A percentile compares a stretch with the other conserved stretches of the same genome.
Evolutionary conservation across 1,140 invertebrate species (phyloP).

Genomic region (Drosophila parabipectinata): DNA sequence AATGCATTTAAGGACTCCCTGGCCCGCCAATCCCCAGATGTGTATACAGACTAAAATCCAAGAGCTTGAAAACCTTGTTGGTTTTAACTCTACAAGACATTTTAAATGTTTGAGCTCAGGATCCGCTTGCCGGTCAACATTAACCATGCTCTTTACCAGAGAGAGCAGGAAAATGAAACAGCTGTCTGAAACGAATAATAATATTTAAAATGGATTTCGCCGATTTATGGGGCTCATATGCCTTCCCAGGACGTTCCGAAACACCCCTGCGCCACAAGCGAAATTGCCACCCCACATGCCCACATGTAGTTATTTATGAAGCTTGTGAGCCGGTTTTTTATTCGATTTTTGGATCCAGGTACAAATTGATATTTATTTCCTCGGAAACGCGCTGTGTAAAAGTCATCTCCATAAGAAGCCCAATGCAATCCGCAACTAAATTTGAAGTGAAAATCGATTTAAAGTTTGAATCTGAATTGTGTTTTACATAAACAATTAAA

Average conservation of each 20-base stretch:
- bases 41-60: constrained; percentile 1
- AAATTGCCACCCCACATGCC: constrained; percentile 1
- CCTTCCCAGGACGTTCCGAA: constrained; percentile 3
- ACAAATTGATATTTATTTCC: constrained; percentile 73
- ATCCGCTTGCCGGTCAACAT: background rate
- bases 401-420: constrained; percentile 25
- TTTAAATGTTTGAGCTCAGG: too few relatives aligned
- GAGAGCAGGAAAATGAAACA: constrained; percentile 19
- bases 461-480: background rate
- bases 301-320: constrained; percentile 62
- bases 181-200: constrained; percentile 47
- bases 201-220: constrained; percentile 70
- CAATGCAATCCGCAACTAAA: constrained; percentile 7
- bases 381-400: constrained; percentile 10
- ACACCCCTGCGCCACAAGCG: background rate
- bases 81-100: too few relatives aligned
- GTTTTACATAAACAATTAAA: too few relatives aligned
- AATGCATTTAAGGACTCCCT: constrained; percentile 1
- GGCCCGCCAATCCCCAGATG: background rate
- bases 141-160: background rate
- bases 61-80: too few relatives aligned
- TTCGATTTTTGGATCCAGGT: constrained; percentile 38
- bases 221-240: constrained; percentile 58
- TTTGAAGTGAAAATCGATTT: constrained; percentile 18
- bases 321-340: constrained; percentile 43